A percentile compares a stretch with the other conserved stretches of the same genome.
phyloP scores from a whole-genome alignment of 2,888 invertebrate species.

The Conchocele bisecta region DNA sequence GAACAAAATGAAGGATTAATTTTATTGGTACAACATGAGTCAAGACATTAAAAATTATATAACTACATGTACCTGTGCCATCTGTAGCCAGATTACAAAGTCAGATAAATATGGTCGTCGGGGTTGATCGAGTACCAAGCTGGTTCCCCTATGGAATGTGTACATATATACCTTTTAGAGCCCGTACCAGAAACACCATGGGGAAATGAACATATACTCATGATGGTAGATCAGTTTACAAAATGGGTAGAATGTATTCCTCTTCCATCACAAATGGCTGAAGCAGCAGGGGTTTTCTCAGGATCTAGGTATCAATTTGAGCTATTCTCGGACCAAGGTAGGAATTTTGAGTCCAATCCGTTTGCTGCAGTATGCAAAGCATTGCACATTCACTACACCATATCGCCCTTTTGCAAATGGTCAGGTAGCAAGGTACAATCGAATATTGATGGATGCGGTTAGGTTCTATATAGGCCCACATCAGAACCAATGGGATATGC shows the following conservation, averaged over 20 bases:
- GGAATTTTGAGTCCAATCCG: conserved; percentile 8
- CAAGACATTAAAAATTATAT: no score
- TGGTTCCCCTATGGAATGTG: conserved; percentile 84
- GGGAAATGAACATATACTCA: no score
- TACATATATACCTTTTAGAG: conserved; percentile 33
- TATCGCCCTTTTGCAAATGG: conserved; percentile 8
- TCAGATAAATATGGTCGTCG: background rate
- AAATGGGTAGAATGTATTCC: no score
- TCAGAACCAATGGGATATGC: no score
- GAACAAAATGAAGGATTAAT: conserved; percentile 7
- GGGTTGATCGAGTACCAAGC: conserved; percentile 89
- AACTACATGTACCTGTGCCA: no score
- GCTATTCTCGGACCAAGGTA: no score
- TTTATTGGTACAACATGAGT: background rate
- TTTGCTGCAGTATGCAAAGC: conserved; percentile 1
- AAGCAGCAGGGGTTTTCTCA: no score
- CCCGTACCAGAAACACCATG: conserved; percentile 24
- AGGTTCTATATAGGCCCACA: background rate
- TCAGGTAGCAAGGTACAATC: conserved; percentile 2
- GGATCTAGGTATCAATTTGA: conserved; percentile 4
- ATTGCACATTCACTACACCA: conserved; percentile 6
- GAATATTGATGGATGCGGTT: conserved; percentile 5
- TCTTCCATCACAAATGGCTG: no score
- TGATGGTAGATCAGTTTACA: no score
- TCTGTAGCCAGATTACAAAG: conserved; percentile 6